Evolutionary conservation across 2,888 invertebrate species (phyloP).

Genomic region (Cephus nigrinus): DNA sequence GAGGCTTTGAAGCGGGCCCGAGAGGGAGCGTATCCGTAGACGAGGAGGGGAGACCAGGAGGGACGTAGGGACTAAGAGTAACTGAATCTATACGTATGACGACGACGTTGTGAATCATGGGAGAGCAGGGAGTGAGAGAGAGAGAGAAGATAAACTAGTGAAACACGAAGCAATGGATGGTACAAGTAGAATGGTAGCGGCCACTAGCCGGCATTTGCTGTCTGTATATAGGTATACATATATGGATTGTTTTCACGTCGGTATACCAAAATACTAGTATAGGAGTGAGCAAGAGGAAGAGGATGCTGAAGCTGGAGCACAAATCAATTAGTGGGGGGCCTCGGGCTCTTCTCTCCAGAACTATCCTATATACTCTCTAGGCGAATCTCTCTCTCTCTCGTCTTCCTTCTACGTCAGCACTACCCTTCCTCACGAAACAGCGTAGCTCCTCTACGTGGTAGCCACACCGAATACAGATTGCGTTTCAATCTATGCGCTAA

Average conservation of each 20-base stretch:
- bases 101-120: not conserved
- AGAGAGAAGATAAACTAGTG: slow-evolving; percentile 19
- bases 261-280: slow-evolving; percentile 6
- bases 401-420: slow-evolving; percentile 30
- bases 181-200: slow-evolving; percentile 2
- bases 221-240: slow-evolving; percentile 26
- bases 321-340: slow-evolving; percentile 59
- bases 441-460: slow-evolving; percentile 33
- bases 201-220: slow-evolving; percentile 21
- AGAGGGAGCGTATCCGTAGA: slow-evolving; percentile 33
- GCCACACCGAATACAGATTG: slow-evolving; percentile 43
- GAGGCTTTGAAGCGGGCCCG: slow-evolving; percentile 43
- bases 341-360: slow-evolving; percentile 45
- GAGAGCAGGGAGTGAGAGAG: slow-evolving; percentile 30
- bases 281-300: slow-evolving; percentile 8
- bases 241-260: slow-evolving; percentile 47
- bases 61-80: slow-evolving; percentile 26
- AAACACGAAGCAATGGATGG: not conserved
- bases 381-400: slow-evolving; percentile 24
- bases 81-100: not conserved
- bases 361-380: slow-evolving; percentile 47
- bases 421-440: slow-evolving; percentile 29
- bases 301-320: slow-evolving; percentile 51
- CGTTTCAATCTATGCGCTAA: slow-evolving; percentile 64
- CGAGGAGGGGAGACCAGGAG: slow-evolving; percentile 27